phyloP scores from a whole-genome alignment of 1,140 invertebrate species.

The Diabrotica virgifera region DNA sequence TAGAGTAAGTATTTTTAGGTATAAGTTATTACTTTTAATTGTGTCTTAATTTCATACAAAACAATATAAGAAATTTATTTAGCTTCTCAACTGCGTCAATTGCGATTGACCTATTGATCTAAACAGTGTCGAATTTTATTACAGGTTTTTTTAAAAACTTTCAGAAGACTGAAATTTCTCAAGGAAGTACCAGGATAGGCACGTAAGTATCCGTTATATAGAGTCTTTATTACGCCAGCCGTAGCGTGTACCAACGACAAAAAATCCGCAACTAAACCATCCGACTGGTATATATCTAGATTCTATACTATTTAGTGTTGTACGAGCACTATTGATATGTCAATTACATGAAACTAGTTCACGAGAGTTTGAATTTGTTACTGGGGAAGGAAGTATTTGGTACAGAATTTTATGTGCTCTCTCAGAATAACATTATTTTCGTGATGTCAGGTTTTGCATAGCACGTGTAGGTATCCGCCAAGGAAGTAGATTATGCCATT shows the following conservation, averaged over 20 bases:
- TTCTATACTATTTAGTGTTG: conserved; percentile 7
- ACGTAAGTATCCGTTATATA: not conserved
- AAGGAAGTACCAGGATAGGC: not conserved
- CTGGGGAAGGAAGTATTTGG: conserved; percentile 4
- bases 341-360: conserved; percentile 8
- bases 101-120: too few relatives aligned
- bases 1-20: too few relatives aligned
- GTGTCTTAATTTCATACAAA: too few relatives aligned
- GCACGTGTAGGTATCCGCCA: not conserved
- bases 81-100: too few relatives aligned
- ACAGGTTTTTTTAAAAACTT: too few relatives aligned
- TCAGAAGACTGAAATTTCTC: not conserved
- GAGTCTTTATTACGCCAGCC: not conserved
- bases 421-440: conserved; percentile 1
- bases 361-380: not conserved
- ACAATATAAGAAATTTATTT: too few relatives aligned
- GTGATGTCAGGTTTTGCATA: not conserved
- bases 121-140: too few relatives aligned
- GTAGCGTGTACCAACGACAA: not conserved
- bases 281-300: not conserved
- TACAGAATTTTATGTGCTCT: not conserved
- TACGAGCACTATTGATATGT: conserved; percentile 12
- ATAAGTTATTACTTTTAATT: too few relatives aligned
- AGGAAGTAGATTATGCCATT: not conserved
- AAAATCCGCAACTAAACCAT: not conserved